Conservation (phyloP, 2,888 invertebrate species). For the Luffia ferchaultella region DNA sequence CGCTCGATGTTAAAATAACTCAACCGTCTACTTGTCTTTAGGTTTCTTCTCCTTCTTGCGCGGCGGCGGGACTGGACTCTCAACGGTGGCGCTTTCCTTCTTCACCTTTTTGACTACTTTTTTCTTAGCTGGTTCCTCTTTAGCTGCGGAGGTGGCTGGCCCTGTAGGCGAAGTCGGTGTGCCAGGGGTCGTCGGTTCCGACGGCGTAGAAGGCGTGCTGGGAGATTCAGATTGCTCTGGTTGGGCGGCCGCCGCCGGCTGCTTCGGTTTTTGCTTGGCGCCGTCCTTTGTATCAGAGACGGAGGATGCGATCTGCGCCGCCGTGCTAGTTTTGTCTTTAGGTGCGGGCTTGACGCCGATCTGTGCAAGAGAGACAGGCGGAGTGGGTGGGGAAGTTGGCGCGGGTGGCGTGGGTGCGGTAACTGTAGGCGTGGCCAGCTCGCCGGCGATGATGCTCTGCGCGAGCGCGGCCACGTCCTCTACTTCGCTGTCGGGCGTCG, state of each 20-base stretch:
- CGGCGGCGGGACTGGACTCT: slow-evolving; percentile 56
- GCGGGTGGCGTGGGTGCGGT: slow-evolving; percentile 33
- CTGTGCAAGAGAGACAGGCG: slow-evolving; percentile 58
- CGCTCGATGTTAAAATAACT: background rate
- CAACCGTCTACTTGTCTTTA: too few species aligned
- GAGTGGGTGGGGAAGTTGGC: slow-evolving; percentile 36
- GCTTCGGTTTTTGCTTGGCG: slow-evolving; percentile 18
- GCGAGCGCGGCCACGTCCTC: slow-evolving; percentile 59
- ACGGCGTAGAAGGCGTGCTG: slow-evolving; percentile 11
- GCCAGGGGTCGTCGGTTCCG: slow-evolving; percentile 15
- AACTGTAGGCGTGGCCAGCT: slow-evolving; percentile 40
- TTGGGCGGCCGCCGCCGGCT: slow-evolving; percentile 16
- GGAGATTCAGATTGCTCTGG: slow-evolving; percentile 10
- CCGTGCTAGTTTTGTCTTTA: slow-evolving; percentile 37
- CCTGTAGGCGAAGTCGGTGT: slow-evolving; percentile 15
- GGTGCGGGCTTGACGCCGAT: slow-evolving; percentile 48
- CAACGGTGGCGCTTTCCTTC: slow-evolving; percentile 47
- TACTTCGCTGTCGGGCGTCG: slow-evolving; percentile 58
- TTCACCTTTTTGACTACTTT: slow-evolving; percentile 59
- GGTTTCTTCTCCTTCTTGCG: slow-evolving; percentile 65
- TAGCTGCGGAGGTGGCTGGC: slow-evolving; percentile 11
- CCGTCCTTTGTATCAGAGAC: slow-evolving; percentile 14
- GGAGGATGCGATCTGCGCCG: slow-evolving; percentile 50
- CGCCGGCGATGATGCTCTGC: slow-evolving; percentile 54
- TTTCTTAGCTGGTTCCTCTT: slow-evolving; percentile 31